Conservation (phyloP, 2,797 vertebrate genomes). For the Anabas testudineus region DNA sequence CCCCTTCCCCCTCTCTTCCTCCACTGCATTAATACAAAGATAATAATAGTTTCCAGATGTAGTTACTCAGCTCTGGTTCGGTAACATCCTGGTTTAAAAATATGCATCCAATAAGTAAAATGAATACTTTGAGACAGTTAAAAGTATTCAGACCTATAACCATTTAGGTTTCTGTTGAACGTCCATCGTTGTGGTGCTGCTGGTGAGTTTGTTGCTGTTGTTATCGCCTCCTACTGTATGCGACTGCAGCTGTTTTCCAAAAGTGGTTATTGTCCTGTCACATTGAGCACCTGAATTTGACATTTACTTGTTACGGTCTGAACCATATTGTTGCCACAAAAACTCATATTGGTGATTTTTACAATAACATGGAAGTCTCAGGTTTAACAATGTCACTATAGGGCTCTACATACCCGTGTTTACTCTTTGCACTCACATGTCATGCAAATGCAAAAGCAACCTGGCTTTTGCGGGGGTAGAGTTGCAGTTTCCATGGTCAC, state of each 20-base stretch:
- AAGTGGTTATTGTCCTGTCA: background rate
- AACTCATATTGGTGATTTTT: background rate
- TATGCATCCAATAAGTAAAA: no score
- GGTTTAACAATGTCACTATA: background rate
- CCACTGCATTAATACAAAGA: background rate
- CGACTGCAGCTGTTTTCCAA: background rate
- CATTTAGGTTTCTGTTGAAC: background rate
- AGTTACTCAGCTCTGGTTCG: background rate
- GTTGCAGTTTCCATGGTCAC: slow-evolving; percentile 18
- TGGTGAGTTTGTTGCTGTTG: background rate
- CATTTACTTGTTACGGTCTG: background rate
- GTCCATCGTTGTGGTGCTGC: background rate
- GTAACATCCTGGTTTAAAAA: background rate
- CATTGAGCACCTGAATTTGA: background rate
- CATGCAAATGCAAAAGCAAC: background rate
- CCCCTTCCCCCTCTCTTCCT: slow-evolving; percentile 11
- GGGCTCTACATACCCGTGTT: background rate
- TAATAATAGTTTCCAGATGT: background rate
- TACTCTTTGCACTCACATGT: background rate
- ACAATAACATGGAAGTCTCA: background rate
- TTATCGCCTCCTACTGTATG: no score
- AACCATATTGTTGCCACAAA: background rate
- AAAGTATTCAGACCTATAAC: background rate
- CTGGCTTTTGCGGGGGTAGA: background rate
- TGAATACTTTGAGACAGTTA: background rate